Base-by-base conservation (phyloP, 1,140 invertebrate genomes). In the Mylabris phalerata region DNA sequence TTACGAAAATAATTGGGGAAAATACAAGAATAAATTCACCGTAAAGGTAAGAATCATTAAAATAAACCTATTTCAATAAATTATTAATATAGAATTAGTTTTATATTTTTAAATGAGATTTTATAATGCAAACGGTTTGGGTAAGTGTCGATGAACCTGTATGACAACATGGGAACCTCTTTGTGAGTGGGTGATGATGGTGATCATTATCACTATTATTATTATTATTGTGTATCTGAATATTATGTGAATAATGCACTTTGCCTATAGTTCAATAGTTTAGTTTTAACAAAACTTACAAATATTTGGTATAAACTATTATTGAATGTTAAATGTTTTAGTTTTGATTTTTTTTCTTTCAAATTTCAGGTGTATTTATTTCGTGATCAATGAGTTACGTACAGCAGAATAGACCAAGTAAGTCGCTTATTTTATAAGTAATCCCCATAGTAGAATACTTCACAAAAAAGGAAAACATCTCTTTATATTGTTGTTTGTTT, bases 361-460 rank as follows among this genome's bases (percentile, higher is more conserved):
- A 32, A 32, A 32, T 32, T 32, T 32, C 27, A 63, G 69, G 67
- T 68, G 63, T 69, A 62, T 52, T 61, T 70, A 73, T 66, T 71
- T 69, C 73, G 71, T 65, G 68, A 7, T 32, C 32, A 79, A 89
- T 89, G 85, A 89, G 86, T 81, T 89, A 88, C 79, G 86, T 88
- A 80, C 81, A 84, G 66, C 86, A 88, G 75, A 86, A 85, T 67
- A 82, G 87, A 74, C 84, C 85, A 70, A 87, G 87, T 89, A 79
- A 87, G 85, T 86, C 59, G 13, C 19, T 55, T 26, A n/a, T 19
- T 43, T 19, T 42, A 11, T 43, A 13, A 11, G 7, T 9, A 42
- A 19, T 39, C 9, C 24, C 26, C 25, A 45, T 24, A 4, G 2
- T 45, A 1, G 5, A 5, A 6, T 19, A 19, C 19, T 19, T 19